Conservation (phyloP, 2,888 invertebrate species). For the Chymomyza amoena region DNA sequence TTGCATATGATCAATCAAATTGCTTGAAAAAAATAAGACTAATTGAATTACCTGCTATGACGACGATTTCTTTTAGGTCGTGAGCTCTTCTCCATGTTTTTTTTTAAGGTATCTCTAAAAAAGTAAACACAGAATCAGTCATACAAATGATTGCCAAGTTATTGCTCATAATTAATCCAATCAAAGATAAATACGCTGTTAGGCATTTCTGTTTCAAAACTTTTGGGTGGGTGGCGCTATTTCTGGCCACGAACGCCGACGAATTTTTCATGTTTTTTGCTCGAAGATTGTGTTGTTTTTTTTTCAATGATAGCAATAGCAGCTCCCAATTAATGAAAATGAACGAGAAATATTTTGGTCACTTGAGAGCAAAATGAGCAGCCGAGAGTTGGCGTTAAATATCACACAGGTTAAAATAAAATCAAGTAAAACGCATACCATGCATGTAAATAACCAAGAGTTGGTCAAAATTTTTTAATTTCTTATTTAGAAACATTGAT, state of each 20-base stretch:
- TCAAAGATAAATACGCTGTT: constrained; percentile 42
- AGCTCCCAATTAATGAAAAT: constrained; percentile 1
- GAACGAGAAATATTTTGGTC: background rate
- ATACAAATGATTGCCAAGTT: background rate
- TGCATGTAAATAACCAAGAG: constrained; percentile 14
- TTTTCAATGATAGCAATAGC: constrained; percentile 31
- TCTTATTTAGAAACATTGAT: background rate
- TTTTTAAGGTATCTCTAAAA: background rate
- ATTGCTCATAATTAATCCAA: constrained; percentile 53
- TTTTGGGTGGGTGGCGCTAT: constrained; percentile 66
- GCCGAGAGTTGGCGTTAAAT: constrained; percentile 34
- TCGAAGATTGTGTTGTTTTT: constrained; percentile 51
- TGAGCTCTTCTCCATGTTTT: constrained; percentile 53
- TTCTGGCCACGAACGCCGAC: constrained; percentile 47
- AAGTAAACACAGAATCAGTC: background rate
- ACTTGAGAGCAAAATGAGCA: background rate
- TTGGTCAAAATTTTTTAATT: background rate
- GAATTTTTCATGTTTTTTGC: constrained; percentile 65
- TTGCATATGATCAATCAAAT: constrained; percentile 6
- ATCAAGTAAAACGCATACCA: background rate
- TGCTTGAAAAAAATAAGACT: background rate
- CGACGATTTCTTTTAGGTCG: constrained; percentile 86
- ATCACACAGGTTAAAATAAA: constrained; percentile 24
- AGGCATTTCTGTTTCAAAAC: constrained; percentile 61
- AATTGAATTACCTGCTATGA: constrained; percentile 82